Conservation (phyloP, 23 tunicate species). For the Trididemnum miniatum region DNA sequence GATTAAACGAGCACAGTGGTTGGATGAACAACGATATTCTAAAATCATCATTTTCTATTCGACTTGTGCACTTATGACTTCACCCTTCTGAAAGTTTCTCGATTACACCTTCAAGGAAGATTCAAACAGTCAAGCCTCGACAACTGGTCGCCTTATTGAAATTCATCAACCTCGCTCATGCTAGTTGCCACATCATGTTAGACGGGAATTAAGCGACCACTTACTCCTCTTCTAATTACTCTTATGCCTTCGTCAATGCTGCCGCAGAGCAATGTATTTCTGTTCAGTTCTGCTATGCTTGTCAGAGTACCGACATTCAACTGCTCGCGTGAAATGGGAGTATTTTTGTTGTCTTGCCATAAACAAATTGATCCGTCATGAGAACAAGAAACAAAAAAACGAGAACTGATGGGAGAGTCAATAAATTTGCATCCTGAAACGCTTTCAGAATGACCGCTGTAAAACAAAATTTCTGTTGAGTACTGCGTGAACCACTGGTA, state of each 20-base stretch:
- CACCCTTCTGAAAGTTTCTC: too few relatives aligned
- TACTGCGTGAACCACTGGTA: too few relatives aligned
- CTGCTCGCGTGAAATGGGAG: not conserved
- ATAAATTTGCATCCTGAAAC: conserved; percentile 59
- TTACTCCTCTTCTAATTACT: conserved; percentile 15
- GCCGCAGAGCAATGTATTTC: conserved; percentile 41
- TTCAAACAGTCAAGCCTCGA: too few relatives aligned
- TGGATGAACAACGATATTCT: too few relatives aligned
- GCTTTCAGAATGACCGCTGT: conserved; percentile 60
- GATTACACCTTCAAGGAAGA: too few relatives aligned
- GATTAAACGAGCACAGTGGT: too few relatives aligned
- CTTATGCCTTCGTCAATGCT: conserved; percentile 53
- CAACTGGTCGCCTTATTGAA: too few relatives aligned
- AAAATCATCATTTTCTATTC: too few relatives aligned
- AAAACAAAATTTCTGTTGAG: too few relatives aligned
- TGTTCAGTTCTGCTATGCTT: conserved; percentile 28
- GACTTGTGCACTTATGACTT: too few relatives aligned
- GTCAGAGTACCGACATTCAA: conserved; percentile 50
- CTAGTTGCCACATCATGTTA: not conserved
- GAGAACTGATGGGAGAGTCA: not conserved
- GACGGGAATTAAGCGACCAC: not conserved
- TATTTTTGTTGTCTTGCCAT: conserved; percentile 50
- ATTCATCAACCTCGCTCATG: too few relatives aligned
- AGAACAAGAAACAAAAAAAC: conserved; percentile 51
- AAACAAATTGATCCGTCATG: conserved; percentile 63